phyloP scores from a whole-genome alignment of 2,113 vertebrate species.

The Esox niger region DNA sequence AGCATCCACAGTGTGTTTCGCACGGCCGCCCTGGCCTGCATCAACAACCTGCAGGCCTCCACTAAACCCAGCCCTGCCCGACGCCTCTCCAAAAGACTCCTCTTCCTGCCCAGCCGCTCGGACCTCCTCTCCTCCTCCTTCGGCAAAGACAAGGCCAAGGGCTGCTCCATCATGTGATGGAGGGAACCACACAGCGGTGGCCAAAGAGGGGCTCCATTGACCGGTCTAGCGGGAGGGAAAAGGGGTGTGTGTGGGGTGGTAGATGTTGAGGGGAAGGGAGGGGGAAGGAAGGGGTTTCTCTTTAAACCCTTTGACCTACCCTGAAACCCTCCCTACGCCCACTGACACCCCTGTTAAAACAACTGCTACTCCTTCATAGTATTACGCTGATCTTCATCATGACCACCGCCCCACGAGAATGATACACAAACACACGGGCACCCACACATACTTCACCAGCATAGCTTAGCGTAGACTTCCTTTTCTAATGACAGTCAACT shows the following conservation, averaged over 20 bases:
- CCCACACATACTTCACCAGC: background rate
- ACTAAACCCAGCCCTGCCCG: conserved; percentile 77
- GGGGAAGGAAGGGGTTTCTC: conserved; percentile 1
- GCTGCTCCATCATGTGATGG: conserved; percentile 88
- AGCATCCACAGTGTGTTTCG: conserved; percentile 93
- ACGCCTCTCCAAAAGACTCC: conserved; percentile 87
- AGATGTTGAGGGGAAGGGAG: conserved; percentile 14
- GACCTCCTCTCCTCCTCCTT: conserved; percentile 89
- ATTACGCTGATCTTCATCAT: conserved; percentile 15
- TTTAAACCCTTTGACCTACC: conserved; percentile 31
- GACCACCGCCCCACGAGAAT: background rate
- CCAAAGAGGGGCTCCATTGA: conserved; percentile 4
- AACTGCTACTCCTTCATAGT: conserved; percentile 8
- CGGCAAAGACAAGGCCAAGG: conserved; percentile 90
- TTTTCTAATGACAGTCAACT: conserved; percentile 7
- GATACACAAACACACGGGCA: too few relatives aligned
- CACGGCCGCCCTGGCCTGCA: conserved; percentile 78
- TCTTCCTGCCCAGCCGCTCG: conserved; percentile 84
- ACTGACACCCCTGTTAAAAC: conserved; percentile 14
- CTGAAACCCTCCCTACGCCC: conserved; percentile 30
- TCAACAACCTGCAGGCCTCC: conserved; percentile 75
- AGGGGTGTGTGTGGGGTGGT: background rate
- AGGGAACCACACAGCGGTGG: background rate
- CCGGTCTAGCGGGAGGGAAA: conserved; percentile 11
- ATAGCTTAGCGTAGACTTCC: background rate